phyloP scores from a whole-genome alignment of 2,113 vertebrate genomes.

The Sinocyclocheilus maitianheensis region DNA sequence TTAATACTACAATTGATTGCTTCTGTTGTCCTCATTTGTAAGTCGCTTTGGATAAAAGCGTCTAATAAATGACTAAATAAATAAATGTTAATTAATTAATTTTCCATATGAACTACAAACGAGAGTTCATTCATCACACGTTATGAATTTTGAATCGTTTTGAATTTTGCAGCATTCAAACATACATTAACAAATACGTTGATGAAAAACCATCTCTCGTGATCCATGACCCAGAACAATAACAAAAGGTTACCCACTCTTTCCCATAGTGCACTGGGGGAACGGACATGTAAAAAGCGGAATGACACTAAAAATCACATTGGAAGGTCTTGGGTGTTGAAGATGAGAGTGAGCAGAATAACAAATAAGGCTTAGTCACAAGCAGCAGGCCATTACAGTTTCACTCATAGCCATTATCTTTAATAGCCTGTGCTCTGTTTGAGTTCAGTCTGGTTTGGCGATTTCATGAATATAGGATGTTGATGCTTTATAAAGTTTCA shows the following conservation, averaged over 20 bases:
- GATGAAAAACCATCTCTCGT: background rate
- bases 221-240: constrained; percentile 10
- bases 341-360: constrained; percentile 62
- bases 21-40: too few species aligned
- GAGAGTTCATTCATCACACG: background rate
- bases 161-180: background rate
- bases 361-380: constrained; percentile 35
- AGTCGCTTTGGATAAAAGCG: too few species aligned
- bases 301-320: constrained; percentile 9
- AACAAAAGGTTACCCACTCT: background rate
- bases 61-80: too few species aligned
- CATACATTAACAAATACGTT: constrained; percentile 5
- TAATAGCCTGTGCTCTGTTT: constrained; percentile 7
- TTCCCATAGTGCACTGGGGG: background rate
- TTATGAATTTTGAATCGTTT: background rate
- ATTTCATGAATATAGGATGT: background rate
- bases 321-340: background rate
- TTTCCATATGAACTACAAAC: background rate
- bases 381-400: constrained; percentile 24
- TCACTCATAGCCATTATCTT: constrained; percentile 28
- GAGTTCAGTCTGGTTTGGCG: background rate
- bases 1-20: too few species aligned
- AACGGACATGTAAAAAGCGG: background rate
- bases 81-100: background rate
- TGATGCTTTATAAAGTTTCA: background rate